Conservation (phyloP, 2,888 invertebrate species). For the Bellardia bayeri region DNA sequence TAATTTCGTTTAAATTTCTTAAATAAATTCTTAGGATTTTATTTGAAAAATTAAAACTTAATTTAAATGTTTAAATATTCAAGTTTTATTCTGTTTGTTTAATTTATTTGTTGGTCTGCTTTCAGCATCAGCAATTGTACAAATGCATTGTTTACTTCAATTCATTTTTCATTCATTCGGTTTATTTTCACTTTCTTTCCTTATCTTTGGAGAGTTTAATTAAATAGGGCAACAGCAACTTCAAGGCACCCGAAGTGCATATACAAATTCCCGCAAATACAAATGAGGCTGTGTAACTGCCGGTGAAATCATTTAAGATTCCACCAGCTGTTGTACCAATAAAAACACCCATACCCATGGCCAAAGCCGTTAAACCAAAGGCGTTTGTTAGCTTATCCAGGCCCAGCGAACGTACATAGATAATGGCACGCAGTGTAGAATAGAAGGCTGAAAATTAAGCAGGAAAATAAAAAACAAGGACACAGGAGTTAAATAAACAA, state of each 20-base stretch:
- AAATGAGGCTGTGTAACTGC: slow-evolving; percentile 76
- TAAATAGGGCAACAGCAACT: slow-evolving; percentile 77
- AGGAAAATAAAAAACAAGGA: slow-evolving; percentile 2
- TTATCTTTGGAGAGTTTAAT: slow-evolving; percentile 23
- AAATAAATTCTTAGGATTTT: slow-evolving; percentile 17
- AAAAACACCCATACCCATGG: slow-evolving; percentile 90
- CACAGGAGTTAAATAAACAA: neutral
- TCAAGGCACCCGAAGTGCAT: slow-evolving; percentile 77
- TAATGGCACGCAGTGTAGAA: slow-evolving; percentile 90
- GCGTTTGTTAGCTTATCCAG: slow-evolving; percentile 91
- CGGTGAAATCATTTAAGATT: slow-evolving; percentile 76
- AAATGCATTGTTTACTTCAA: neutral
- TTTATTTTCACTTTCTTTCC: slow-evolving; percentile 56
- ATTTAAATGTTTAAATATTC: neutral
- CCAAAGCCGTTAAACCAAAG: slow-evolving; percentile 90
- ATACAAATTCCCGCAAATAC: slow-evolving; percentile 79
- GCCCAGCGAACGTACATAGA: slow-evolving; percentile 91
- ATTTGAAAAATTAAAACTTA: slow-evolving; percentile 17
- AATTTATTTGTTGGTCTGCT: slow-evolving; percentile 45
- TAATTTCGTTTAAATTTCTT: no score
- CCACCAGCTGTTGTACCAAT: slow-evolving; percentile 86
- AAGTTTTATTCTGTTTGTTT: neutral
- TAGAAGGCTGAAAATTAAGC: slow-evolving; percentile 87
- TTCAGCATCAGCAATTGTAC: neutral
- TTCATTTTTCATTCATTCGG: neutral